A percentile compares a stretch with the other conserved stretches of the same genome.
Conservation (phyloP, 2,888 invertebrate species). For the Leuctra nigra region DNA sequence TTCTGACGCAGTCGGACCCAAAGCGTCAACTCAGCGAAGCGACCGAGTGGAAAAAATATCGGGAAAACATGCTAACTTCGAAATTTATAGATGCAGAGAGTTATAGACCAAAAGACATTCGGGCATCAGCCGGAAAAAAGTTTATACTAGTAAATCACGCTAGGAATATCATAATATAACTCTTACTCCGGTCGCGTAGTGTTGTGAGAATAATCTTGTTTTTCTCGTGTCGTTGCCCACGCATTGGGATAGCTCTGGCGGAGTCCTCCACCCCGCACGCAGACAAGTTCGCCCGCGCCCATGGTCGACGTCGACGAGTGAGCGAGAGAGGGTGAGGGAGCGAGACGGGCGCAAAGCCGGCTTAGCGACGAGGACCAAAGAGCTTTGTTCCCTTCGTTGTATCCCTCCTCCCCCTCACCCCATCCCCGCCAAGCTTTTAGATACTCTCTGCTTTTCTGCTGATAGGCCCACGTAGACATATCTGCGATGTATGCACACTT, state of each 20-base stretch:
- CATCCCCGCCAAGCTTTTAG: constrained; percentile 46
- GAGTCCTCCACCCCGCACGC: no score
- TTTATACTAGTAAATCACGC: neutral
- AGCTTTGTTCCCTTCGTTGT: constrained; percentile 16
- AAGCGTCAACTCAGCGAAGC: neutral
- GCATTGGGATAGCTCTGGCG: no score
- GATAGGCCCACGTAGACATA: constrained; percentile 4
- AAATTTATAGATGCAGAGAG: constrained; percentile 3
- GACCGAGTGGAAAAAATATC: neutral
- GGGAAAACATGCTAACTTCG: neutral
- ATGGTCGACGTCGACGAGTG: no score
- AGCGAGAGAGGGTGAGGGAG: no score
- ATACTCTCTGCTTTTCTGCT: constrained; percentile 35
- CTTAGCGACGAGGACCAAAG: constrained; percentile 22
- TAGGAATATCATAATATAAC: neutral
- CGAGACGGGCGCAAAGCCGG: constrained; percentile 21
- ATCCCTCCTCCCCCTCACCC: constrained; percentile 39
- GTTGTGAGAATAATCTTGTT: neutral
- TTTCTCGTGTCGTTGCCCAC: neutral
- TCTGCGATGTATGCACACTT: neutral
- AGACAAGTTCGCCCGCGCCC: neutral
- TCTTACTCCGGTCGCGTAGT: neutral
- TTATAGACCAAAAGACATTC: neutral
- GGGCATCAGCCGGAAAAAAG: constrained; percentile 1
- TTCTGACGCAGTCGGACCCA: neutral